Percentiles rank a stretch among this genome's conserved stretches.
phyloP scores from a whole-genome alignment of 2,888 invertebrate species.

The Drosophila imparisetae region DNA sequence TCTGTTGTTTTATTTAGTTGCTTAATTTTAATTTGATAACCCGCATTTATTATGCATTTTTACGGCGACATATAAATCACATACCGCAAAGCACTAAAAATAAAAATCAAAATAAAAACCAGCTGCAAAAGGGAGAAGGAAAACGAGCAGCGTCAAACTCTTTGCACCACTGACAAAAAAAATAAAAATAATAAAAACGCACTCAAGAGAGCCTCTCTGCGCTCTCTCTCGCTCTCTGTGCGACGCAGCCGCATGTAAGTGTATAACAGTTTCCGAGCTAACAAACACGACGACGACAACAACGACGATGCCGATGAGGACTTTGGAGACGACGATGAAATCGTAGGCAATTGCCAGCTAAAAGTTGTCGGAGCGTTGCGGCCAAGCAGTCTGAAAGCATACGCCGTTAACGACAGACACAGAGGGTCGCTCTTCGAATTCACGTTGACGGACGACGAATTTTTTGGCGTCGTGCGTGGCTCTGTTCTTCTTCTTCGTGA shows the following conservation, averaged over 20 bases:
- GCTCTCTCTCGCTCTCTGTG: constrained; percentile 16
- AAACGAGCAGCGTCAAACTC: constrained; percentile 25
- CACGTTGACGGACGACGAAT: constrained; percentile 51
- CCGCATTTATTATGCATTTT: constrained; percentile 58
- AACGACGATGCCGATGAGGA: constrained; percentile 15
- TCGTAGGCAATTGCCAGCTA: constrained; percentile 48
- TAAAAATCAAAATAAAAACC: constrained; percentile 37
- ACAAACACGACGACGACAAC: constrained; percentile 22
- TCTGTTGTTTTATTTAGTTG: constrained; percentile 23
- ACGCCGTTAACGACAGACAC: constrained; percentile 75
- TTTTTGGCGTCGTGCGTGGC: constrained; percentile 53
- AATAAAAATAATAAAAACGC: neutral
- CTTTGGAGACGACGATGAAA: constrained; percentile 7
- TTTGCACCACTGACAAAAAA: constrained; percentile 2
- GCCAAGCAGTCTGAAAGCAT: constrained; percentile 77
- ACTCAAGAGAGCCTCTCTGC: constrained; percentile 2
- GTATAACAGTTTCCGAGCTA: constrained; percentile 61
- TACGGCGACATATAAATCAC: constrained; percentile 56
- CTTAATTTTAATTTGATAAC: constrained; percentile 56
- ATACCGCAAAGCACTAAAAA: constrained; percentile 57
- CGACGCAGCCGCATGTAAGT: constrained; percentile 10
- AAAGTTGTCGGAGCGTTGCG: constrained; percentile 70
- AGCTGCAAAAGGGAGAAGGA: constrained; percentile 47
- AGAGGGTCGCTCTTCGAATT: constrained; percentile 39
- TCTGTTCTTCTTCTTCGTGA: constrained; percentile 14